Conservation (phyloP, 2,797 vertebrate species). For the Phalloptychus januarius region DNA sequence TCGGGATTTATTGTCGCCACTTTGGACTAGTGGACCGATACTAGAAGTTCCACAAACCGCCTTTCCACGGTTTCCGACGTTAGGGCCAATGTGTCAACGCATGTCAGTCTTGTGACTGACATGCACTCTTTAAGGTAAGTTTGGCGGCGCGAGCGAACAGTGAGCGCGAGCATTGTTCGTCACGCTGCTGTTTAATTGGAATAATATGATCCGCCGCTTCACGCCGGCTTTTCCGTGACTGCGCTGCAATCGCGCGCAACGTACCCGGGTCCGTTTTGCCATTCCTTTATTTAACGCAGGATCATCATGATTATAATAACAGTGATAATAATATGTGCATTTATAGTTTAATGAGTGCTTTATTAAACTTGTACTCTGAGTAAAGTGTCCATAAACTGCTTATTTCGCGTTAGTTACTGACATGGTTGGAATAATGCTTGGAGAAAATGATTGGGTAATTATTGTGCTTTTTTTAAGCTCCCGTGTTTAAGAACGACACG, state of each 20-base stretch:
- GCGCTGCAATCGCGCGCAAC: no score
- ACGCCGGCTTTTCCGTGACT: conserved; percentile 15
- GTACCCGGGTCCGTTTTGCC: not conserved
- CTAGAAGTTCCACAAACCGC: not conserved
- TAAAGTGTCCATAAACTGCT: not conserved
- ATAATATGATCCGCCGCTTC: not conserved
- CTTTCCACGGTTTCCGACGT: not conserved
- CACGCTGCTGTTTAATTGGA: not conserved
- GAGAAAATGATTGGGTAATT: not conserved
- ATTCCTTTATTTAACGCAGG: not conserved
- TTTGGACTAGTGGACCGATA: conserved; percentile 23
- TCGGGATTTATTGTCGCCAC: not conserved
- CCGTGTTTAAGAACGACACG: conserved; percentile 5
- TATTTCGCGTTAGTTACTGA: not conserved
- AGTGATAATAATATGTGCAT: not conserved
- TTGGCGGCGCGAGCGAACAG: not conserved
- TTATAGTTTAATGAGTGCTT: not conserved
- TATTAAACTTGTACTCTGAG: not conserved
- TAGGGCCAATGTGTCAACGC: not conserved
- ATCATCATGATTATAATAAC: not conserved
- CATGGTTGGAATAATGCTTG: not conserved
- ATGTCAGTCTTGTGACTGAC: conserved; percentile 50
- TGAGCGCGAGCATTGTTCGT: not conserved
- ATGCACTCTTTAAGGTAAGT: conserved; percentile 69
- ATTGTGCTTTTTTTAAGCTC: not conserved